phyloP scores from a whole-genome alignment of 2,888 invertebrate species.

The Melanostoma scalare region DNA sequence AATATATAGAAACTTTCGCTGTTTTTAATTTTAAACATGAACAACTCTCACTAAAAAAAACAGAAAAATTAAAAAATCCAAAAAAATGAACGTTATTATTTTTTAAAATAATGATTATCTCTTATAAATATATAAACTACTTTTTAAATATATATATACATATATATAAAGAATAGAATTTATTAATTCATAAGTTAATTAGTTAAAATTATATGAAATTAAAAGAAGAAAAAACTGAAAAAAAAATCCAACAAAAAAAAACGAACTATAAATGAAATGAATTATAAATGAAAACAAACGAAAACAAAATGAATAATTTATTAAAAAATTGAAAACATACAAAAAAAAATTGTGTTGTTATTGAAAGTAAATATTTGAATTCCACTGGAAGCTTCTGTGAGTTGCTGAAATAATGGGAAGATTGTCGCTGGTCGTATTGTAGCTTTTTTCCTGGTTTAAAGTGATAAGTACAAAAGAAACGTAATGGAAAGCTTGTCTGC shows the following conservation, averaged over 20 bases:
- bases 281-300: conserved; percentile 62
- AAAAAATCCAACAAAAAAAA: conserved; percentile 29
- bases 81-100: conserved; percentile 61
- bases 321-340: conserved; percentile 72
- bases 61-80: conserved; percentile 20
- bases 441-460: too few species aligned
- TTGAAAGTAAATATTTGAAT: conserved; percentile 2
- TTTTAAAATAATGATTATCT: conserved; percentile 53
- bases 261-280: conserved; percentile 64
- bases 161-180: conserved; percentile 64
- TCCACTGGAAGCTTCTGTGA: neutral
- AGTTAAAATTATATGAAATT: conserved; percentile 73
- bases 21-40: conserved; percentile 44
- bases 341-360: conserved; percentile 56
- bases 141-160: conserved; percentile 65
- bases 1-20: conserved; percentile 35
- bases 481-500: too few species aligned
- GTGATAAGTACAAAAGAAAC: too few species aligned
- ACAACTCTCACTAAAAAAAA: neutral
- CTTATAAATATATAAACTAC: conserved; percentile 60
- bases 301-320: conserved; percentile 71
- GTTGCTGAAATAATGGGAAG: neutral
- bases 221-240: conserved; percentile 26
- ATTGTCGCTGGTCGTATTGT: neutral
- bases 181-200: conserved; percentile 72